Evolutionary conservation across 2,797 vertebrate genomes (phyloP).

Genomic region (Dendrocincla fuliginosa): DNA sequence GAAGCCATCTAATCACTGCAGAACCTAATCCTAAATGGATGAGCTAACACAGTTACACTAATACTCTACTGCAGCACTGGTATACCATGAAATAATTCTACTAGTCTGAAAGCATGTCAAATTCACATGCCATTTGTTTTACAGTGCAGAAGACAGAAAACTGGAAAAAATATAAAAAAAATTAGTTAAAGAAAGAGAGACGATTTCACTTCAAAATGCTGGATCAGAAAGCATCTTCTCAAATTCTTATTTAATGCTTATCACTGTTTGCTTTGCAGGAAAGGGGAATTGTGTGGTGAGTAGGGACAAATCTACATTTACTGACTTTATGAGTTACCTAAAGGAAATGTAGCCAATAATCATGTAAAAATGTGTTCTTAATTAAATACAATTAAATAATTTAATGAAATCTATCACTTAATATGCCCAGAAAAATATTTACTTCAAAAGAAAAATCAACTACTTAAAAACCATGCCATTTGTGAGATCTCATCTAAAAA

Average conservation of each 20-base stretch:
- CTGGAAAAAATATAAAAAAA: background rate
- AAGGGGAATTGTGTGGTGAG: background rate
- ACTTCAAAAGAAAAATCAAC: background rate
- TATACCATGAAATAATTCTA: background rate
- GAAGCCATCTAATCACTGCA: background rate
- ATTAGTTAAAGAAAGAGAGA: background rate
- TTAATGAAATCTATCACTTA: background rate
- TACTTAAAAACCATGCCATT: background rate
- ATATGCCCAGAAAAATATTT: background rate
- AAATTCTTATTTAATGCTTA: background rate
- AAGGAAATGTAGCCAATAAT: background rate
- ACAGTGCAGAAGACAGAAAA: background rate
- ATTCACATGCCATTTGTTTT: background rate
- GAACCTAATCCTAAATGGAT: background rate
- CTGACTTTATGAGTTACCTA: background rate
- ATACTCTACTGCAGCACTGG: background rate
- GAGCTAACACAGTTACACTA: background rate
- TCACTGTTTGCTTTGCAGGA: background rate
- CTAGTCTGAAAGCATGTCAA: background rate
- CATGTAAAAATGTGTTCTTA: background rate
- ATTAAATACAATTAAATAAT: background rate
- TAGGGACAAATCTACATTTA: background rate
- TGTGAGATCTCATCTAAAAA: background rate
- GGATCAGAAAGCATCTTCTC: background rate
- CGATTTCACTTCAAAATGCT: background rate